phyloP scores from a whole-genome alignment of 2,113 vertebrate species.

The Galbula dea region DNA sequence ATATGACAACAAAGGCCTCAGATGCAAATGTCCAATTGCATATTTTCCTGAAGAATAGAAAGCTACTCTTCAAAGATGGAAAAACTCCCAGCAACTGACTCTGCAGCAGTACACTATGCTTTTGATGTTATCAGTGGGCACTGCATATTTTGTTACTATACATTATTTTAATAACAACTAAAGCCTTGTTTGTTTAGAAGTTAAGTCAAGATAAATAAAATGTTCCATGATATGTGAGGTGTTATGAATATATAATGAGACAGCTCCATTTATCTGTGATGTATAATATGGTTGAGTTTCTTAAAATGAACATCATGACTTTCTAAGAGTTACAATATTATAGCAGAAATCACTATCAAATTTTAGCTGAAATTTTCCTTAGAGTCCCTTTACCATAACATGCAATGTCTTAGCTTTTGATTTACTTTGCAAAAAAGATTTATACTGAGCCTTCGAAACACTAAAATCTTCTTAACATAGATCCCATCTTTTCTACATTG shows the following conservation, averaged over 20 bases:
- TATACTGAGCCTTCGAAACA: not conserved
- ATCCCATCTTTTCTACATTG: slow-evolving; percentile 16
- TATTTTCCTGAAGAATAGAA: not conserved
- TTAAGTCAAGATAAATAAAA: not conserved
- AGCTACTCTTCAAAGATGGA: not conserved
- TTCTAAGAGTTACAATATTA: not conserved
- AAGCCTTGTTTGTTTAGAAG: not conserved
- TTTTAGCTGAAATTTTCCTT: not conserved
- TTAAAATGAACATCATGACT: not conserved
- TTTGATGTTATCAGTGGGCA: not conserved
- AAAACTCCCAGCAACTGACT: not conserved
- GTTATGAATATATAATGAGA: not conserved
- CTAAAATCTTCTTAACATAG: slow-evolving; percentile 16
- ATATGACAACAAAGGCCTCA: not conserved
- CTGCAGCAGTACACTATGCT: not conserved
- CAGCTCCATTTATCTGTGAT: not conserved
- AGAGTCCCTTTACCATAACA: not conserved
- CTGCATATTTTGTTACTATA: not conserved
- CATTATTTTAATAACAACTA: not conserved
- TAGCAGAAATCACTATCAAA: not conserved
- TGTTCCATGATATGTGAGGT: not conserved
- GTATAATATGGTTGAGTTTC: not conserved
- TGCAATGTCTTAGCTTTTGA: not conserved
- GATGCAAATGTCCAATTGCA: not conserved
- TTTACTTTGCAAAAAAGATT: slow-evolving; percentile 21